Evolutionary conservation across 2,888 invertebrate genomes (phyloP).

Genomic region (Syritta pipiens): DNA sequence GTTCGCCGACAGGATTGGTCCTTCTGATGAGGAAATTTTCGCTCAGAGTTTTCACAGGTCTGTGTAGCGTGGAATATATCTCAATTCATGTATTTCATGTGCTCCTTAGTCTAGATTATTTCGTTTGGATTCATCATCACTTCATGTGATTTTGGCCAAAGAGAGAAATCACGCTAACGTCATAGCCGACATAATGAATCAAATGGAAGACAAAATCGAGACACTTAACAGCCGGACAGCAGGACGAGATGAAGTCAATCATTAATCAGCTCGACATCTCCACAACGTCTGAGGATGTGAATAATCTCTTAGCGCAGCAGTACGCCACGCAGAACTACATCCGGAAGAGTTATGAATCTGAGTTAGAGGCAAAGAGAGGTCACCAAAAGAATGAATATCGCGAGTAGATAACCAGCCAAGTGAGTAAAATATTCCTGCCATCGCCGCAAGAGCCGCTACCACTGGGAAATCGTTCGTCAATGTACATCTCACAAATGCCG

Average conservation of each 20-base stretch:
- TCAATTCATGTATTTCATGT: neutral
- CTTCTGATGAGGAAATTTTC: constrained; percentile 88
- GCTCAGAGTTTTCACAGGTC: constrained; percentile 81
- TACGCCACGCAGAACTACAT: constrained; percentile 90
- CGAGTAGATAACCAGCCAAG: constrained; percentile 87
- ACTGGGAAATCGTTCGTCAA: constrained; percentile 78
- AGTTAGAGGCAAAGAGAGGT: constrained; percentile 90
- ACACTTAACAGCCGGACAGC: constrained; percentile 88
- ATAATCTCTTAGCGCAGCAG: constrained; percentile 89
- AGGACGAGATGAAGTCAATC: constrained; percentile 92
- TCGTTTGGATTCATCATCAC: constrained; percentile 87
- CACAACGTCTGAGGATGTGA: constrained; percentile 87
- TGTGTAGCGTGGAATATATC: neutral
- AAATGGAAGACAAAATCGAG: constrained; percentile 86
- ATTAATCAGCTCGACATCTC: constrained; percentile 88
- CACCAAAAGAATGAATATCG: constrained; percentile 92
- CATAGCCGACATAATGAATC: constrained; percentile 86
- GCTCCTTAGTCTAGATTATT: constrained; percentile 21
- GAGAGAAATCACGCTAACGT: constrained; percentile 93
- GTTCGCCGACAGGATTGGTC: constrained; percentile 89
- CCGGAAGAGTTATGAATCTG: constrained; percentile 91
- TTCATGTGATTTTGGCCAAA: constrained; percentile 92
- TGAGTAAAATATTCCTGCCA: constrained; percentile 76
- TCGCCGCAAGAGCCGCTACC: constrained; percentile 75
- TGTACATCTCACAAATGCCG: constrained; percentile 79